Evolutionary conservation across 2,888 invertebrate species (phyloP), one percentile per base, ranked within the genome.

Genomic region (Neoaliturus tenellus): DNA sequence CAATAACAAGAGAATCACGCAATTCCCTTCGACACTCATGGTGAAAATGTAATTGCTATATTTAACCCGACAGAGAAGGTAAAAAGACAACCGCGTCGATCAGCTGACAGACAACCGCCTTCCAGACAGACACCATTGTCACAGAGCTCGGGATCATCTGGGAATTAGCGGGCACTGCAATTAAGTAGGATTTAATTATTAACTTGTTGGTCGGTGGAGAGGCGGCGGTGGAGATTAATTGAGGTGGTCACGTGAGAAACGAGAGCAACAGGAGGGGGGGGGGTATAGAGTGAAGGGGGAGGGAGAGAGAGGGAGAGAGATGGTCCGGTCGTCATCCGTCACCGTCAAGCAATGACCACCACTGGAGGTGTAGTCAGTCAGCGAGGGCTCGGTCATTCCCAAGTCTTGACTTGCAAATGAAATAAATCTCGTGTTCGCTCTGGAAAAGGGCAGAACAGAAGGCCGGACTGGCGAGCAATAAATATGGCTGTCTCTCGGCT

Each of bases 291-390:
- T 35, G 51, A 33, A 78, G 83, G 55, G 62, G 1, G 55, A 78
- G 83, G 28, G 83, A 55, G 51, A 78, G 83, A 83, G 58, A 78
- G 67, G 23, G 80, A 17, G 23, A 35, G 35, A 58, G 62, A 39
- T 23, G 28, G 62, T 28, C 28, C 3, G 1, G 31, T 8, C 4
- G 41, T 12, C 12, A 62, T 62, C 31, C 62, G 62, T 62, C 62
- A 62, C 62, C 62, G 62, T 62, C 62, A 62, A 31, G 5, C 62
- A 31, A 62, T 62, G 62, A 62, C 62, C 62, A 62, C 62, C 62
- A 31, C 62, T 28, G 62, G 31, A 62, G 62, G 62, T 62, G 62
- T 62, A 62, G 62, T 62, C 62, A 25, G 62, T 62, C 62, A 62
- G 31, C 28, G 28, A 12, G 5, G 62, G 4, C 62, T 14, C 25